Evolutionary conservation across 92 coral and sea anemone genomes (phyloP), one percentile per base, ranked within the genome.

Genomic region (Micromussa lordhowensis): DNA sequence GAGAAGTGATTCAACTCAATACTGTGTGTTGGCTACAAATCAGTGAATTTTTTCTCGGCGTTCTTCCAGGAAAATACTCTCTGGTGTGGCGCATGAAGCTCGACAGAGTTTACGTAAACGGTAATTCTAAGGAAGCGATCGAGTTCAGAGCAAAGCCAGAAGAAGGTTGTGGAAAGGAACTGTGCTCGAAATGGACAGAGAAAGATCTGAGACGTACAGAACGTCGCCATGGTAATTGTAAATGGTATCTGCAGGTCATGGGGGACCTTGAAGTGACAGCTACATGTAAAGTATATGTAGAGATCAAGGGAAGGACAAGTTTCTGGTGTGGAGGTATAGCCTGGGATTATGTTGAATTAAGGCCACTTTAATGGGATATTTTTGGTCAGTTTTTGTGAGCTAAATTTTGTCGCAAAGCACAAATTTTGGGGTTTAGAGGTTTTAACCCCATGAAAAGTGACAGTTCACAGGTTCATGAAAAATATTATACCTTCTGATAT

Each of bases 321-420:
- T 88, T 81, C 82, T 94, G 97, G 95, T 90, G 95, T 77, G 97
- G 97, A 0, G 97, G 97, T 0, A 90, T 92, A 22, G 57, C 89
- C 3, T 94, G 97, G 97, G 97, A 94, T 86, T 87, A 84, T 76
- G 97, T 82, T n/a, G 91, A 94, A 82, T 81, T 94, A 64, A 92
- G 86, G 78, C 91, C 87, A 75, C 68, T 21, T 19, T 32, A 73
- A 32, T 34, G 9, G 49, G 22, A 69, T 4, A 29, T 70, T 34
- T 0, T 12, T 14, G 74, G 74, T 44, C 51, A 44, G 8, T 1
- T 44, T 44, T 44, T 44, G 51, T 8, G 8, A 13, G 13, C 51
- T 44, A 44, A 44, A 44, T 44, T 9, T 13, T 8, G 51, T 44
- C 13, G 12, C 51, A 44, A 44, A 44, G 13, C 51, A 44, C 51